Conservation (phyloP, 2,797 vertebrate species). For the Bovichtus variegatus region DNA sequence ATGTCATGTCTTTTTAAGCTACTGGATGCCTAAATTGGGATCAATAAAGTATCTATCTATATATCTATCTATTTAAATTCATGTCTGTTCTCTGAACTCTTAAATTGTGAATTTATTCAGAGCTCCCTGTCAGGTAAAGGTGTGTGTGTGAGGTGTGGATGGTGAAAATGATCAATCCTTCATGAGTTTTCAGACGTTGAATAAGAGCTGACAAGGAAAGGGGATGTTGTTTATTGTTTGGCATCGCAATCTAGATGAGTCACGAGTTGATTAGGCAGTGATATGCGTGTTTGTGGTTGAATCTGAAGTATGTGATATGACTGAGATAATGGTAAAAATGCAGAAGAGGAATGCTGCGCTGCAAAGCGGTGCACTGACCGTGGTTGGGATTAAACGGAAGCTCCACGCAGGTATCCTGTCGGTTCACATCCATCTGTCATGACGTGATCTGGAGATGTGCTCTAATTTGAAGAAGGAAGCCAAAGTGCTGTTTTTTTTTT, state of each 20-base stretch:
- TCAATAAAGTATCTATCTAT: too few relatives aligned
- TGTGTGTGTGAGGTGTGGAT: constrained; percentile 6
- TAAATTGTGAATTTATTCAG: too few relatives aligned
- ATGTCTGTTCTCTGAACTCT: neutral
- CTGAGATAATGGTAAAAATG: neutral
- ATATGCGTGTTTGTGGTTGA: neutral
- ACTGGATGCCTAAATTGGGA: too few relatives aligned
- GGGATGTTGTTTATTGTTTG: neutral
- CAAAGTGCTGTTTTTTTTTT: too few relatives aligned
- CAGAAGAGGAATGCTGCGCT: constrained; percentile 1
- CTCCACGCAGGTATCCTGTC: neutral
- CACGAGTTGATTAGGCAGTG: neutral
- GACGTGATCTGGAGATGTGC: too few relatives aligned
- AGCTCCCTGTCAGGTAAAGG: neutral
- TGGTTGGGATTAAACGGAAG: neutral
- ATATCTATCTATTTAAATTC: too few relatives aligned
- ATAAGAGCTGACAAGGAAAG: neutral
- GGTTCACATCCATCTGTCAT: neutral
- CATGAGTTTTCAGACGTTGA: neutral
- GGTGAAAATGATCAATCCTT: neutral
- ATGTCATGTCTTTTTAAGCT: too few relatives aligned
- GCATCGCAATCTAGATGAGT: neutral
- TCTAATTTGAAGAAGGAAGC: too few relatives aligned
- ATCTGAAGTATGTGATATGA: neutral
- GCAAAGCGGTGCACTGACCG: neutral